Evolutionary conservation across 2,113 vertebrate species (phyloP), one percentile per base, ranked within the genome.

Genomic region (Oophaga pumilio): DNA sequence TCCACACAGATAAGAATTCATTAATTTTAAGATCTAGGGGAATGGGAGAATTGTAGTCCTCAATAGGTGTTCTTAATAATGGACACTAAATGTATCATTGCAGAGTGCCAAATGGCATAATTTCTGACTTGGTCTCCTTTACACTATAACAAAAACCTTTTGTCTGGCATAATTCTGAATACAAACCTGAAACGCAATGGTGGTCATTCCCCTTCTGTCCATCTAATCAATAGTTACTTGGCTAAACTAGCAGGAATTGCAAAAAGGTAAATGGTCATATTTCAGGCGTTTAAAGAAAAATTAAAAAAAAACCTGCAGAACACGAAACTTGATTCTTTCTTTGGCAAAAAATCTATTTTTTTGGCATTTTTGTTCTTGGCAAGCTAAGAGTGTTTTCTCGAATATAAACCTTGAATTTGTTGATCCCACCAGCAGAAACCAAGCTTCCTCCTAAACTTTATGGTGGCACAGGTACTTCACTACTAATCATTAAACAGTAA

Each of bases 341-440:
- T 83, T 83, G 81, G 81, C 81, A 83, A 69, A 68, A 24, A n/a
- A n/a, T n/a, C 8, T 18, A 79, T 68, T n/a, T 52, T 82, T 50
- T 83, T 83, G 62, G 79, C 62, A 68, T 68, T 83, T 52, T 13
- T 53, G 33, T 52, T 66, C n/a, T 83, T 83, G 81, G 81, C 81
- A 83, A 83, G 14, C 13, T 83, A n/a, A 1, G n/a, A n/a, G 13
- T 4, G 18, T 82, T 43, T 26, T n/a, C 8, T 28, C 0, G 53
- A 8, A 60, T 62, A 26, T n/a, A 15, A 11, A 56, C 24, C 59
- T 26, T 59, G 14, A 15, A 18, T 28, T 81, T 17, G 24, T 20
- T 5, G 10, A 81, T 81, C 5, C 2, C 7, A 80, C 24, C 18
- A 28, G 7, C 22, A 62, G 1, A 24, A 6, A 49, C 11, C 43